Evolutionary conservation across 2,888 invertebrate species (phyloP).

Genomic region (Trichogramma evanescens): DNA sequence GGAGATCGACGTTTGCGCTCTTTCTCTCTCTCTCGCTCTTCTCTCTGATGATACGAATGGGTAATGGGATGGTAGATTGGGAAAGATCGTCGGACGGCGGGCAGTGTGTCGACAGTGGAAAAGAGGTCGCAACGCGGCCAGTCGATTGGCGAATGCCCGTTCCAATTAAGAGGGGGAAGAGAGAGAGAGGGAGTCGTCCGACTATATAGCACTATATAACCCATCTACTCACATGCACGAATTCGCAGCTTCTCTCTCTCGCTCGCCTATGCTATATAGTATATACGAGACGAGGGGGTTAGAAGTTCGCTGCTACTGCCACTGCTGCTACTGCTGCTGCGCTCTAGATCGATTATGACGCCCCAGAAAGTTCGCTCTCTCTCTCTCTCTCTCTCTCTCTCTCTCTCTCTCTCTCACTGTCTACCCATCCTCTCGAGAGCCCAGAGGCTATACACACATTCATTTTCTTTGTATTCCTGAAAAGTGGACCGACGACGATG

Average conservation of each 20-base stretch:
- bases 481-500: constrained; percentile 21
- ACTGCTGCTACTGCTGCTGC: too few relatives aligned
- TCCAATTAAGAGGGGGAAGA: constrained; percentile 15
- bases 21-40: neutral
- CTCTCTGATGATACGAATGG: neutral
- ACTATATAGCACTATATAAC: too few relatives aligned
- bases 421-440: too few relatives aligned
- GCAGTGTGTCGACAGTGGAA: constrained; percentile 10
- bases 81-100: neutral
- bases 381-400: neutral
- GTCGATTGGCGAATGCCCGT: constrained; percentile 9
- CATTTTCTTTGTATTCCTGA: constrained; percentile 26
- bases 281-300: too few relatives aligned
- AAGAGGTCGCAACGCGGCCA: constrained; percentile 6
- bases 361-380: constrained; percentile 23
- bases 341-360: constrained; percentile 22
- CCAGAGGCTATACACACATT: neutral
- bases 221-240: neutral
- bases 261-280: neutral
- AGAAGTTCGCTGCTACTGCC: too few relatives aligned
- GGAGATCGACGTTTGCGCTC: neutral
- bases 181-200: neutral
- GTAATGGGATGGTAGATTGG: neutral
- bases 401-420: too few relatives aligned
- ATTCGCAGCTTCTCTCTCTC: neutral